Evolutionary conservation across 2,113 vertebrate species (phyloP).

Genomic region (Carassius auratus): DNA sequence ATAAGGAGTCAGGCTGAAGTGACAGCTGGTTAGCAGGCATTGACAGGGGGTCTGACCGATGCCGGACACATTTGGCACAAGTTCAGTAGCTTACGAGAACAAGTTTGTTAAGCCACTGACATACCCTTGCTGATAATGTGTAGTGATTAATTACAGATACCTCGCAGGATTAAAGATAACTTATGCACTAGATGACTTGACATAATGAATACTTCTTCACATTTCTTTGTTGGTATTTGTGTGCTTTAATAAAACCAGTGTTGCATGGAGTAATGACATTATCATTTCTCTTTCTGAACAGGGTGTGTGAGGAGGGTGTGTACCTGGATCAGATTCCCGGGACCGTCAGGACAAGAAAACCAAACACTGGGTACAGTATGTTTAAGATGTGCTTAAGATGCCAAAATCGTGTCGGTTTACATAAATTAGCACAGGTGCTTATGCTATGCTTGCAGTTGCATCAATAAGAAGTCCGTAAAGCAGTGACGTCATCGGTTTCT

Average conservation of each 20-base stretch:
- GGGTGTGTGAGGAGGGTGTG: slow-evolving; percentile 56
- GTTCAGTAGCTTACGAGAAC: neutral
- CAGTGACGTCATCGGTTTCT: neutral
- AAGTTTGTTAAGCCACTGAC: slow-evolving; percentile 3
- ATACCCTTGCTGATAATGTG: neutral
- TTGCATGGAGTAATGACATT: slow-evolving; percentile 9
- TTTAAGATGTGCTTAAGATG: neutral
- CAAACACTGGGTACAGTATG: slow-evolving; percentile 23
- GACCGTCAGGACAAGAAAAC: slow-evolving; percentile 44
- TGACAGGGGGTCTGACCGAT: neutral
- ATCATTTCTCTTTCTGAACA: slow-evolving; percentile 46
- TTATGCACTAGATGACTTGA: neutral
- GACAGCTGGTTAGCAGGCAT: neutral
- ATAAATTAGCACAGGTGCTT: neutral
- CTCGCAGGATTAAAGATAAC: neutral
- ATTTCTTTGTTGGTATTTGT: neutral
- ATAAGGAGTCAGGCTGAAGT: neutral
- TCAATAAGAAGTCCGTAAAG: neutral
- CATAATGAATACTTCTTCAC: neutral
- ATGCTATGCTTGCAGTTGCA: neutral
- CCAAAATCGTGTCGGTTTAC: neutral
- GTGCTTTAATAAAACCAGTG: slow-evolving; percentile 18
- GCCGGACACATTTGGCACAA: neutral
- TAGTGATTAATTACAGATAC: neutral
- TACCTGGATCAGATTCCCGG: slow-evolving; percentile 50